Evolutionary conservation across 2,113 vertebrate species (phyloP).

Genomic region (Crotalus tigris): DNA sequence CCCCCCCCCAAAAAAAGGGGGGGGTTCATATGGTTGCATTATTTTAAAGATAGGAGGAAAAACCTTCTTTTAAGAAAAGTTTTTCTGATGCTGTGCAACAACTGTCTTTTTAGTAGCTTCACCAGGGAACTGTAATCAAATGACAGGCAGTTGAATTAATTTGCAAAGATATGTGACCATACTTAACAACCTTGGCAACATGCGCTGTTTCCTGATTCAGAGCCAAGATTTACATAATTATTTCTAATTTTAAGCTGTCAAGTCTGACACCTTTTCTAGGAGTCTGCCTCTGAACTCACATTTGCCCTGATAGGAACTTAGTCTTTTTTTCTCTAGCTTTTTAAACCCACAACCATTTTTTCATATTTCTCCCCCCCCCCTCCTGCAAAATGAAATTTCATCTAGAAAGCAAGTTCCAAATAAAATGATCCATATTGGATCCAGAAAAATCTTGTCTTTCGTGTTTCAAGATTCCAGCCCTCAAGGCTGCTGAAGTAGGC

Average conservation of each 20-base stretch:
- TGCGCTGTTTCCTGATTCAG: constrained; percentile 25
- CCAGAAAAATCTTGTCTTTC: not conserved
- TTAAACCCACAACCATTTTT: constrained; percentile 8
- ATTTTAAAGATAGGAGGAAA: not conserved
- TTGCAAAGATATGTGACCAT: constrained; percentile 57
- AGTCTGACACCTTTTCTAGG: constrained; percentile 53
- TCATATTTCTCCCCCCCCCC: constrained; percentile 26
- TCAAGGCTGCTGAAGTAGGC: not conserved
- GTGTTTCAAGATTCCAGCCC: not conserved
- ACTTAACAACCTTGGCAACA: constrained; percentile 56
- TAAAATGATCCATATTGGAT: not conserved
- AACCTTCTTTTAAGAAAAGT: constrained; percentile 25
- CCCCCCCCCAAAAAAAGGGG: not conserved
- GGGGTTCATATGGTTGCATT: not conserved
- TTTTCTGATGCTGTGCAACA: constrained; percentile 49
- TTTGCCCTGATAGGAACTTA: constrained; percentile 45
- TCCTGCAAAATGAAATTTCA: constrained; percentile 38
- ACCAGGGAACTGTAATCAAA: constrained; percentile 59
- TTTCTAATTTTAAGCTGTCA: constrained; percentile 62
- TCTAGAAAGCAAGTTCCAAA: constrained; percentile 17
- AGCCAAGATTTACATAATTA: constrained; percentile 69
- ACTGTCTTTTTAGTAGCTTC: constrained; percentile 56
- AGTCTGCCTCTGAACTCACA: constrained; percentile 43
- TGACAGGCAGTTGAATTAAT: constrained; percentile 64
- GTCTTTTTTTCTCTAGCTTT: constrained; percentile 48